Evolutionary conservation across 1,140 invertebrate genomes (phyloP).

Genomic region (Olivierus martensii): DNA sequence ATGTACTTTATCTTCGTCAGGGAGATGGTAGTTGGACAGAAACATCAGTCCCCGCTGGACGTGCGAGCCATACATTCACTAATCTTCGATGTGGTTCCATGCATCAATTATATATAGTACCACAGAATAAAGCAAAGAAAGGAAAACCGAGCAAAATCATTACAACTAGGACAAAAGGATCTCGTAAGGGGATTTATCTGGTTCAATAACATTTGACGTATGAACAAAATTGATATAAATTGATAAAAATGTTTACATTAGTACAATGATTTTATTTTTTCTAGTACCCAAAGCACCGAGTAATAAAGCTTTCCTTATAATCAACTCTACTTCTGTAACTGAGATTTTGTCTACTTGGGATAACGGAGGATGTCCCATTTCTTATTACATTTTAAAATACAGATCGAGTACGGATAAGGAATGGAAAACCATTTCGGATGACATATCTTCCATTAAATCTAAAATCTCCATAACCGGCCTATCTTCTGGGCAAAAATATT

Average conservation of each 20-base stretch:
- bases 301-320: constrained; percentile 31
- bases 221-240: too few species aligned
- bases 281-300: constrained; percentile 9
- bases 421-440: constrained; percentile 9
- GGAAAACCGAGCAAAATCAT: constrained; percentile 9
- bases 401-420: constrained; percentile 23
- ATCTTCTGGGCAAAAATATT: constrained; percentile 30
- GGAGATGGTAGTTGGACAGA: constrained; percentile 12
- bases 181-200: not conserved
- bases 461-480: constrained; percentile 25
- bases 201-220: not conserved
- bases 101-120: constrained; percentile 7
- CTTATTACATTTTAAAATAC: constrained; percentile 74
- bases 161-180: constrained; percentile 6
- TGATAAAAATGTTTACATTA: too few species aligned
- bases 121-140: constrained; percentile 6
- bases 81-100: constrained; percentile 7
- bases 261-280: not conserved
- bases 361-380: constrained; percentile 75
- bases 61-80: constrained; percentile 4
- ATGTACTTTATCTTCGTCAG: constrained; percentile 7
- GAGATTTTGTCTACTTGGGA: constrained; percentile 76
- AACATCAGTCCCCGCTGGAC: constrained; percentile 1
- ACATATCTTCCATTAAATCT: constrained; percentile 2
- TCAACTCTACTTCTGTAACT: constrained; percentile 77